Conservation (phyloP, 1,140 invertebrate species). For the Heliothis subflexa region DNA sequence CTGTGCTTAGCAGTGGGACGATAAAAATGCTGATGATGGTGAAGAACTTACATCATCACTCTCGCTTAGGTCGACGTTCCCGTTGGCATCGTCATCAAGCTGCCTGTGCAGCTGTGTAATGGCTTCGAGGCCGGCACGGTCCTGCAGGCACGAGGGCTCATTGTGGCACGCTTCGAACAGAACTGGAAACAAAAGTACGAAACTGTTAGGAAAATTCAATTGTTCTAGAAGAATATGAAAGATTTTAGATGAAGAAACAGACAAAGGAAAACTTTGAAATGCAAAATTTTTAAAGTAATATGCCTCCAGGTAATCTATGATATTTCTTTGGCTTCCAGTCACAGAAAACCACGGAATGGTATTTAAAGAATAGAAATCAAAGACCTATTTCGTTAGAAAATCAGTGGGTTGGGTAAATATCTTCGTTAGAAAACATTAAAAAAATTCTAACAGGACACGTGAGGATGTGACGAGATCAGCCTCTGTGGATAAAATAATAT, state of each 20-base stretch:
- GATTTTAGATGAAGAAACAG: background rate
- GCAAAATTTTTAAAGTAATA: too few species aligned
- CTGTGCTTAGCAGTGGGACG: background rate
- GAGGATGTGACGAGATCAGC: too few species aligned
- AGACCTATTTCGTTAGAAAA: too few species aligned
- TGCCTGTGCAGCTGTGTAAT: slow-evolving; percentile 95
- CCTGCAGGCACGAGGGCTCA: slow-evolving; percentile 92
- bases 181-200: slow-evolving; percentile 65
- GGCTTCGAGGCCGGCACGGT: slow-evolving; percentile 94
- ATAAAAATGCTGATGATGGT: background rate
- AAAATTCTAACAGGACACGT: too few species aligned
- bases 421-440: too few species aligned
- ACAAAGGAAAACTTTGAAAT: too few species aligned
- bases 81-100: slow-evolving; percentile 97
- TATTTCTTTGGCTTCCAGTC: too few species aligned
- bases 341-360: too few species aligned
- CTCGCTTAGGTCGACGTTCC: slow-evolving; percentile 97
- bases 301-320: too few species aligned
- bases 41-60: slow-evolving; percentile 94
- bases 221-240: background rate
- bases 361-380: too few species aligned
- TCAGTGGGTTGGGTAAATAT: too few species aligned
- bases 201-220: background rate
- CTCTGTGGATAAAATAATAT: too few species aligned
- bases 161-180: slow-evolving; percentile 85